phyloP scores from a whole-genome alignment of 1,140 invertebrate species.

The Lanistes nyassanus region DNA sequence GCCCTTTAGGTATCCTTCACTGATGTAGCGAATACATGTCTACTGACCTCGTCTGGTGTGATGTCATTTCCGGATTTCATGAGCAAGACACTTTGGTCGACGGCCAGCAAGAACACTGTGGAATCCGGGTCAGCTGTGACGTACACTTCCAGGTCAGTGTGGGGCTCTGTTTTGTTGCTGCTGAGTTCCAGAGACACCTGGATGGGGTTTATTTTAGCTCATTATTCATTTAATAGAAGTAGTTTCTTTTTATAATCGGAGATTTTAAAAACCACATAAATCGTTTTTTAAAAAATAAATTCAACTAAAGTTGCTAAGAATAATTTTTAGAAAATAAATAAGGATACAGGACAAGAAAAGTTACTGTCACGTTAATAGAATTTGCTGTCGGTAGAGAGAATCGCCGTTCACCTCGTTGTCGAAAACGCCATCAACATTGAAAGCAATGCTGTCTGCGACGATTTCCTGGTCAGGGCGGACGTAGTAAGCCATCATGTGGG shows the following conservation, averaged over 20 bases:
- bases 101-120: conserved; percentile 85
- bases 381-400: no score
- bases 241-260: no score
- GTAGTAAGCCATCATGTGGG: conserved; percentile 35
- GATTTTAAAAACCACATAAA: no score
- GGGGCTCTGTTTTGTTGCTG: conserved; percentile 74
- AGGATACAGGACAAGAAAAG: no score
- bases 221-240: no score
- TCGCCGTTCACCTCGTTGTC: conserved; percentile 27
- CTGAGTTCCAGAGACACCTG: conserved; percentile 64
- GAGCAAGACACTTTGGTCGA: conserved; percentile 87
- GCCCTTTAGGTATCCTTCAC: background rate
- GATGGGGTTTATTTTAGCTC: no score
- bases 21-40: no score
- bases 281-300: no score
- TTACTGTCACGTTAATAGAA: no score
- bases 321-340: no score
- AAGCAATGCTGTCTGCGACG: conserved; percentile 35
- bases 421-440: conserved; percentile 34
- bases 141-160: conserved; percentile 78
- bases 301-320: no score
- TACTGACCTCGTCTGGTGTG: conserved; percentile 68
- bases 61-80: conserved; percentile 77
- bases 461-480: conserved; percentile 23
- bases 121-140: conserved; percentile 86